Conservation (phyloP, 2,113 vertebrate genomes). For the Ceyx melanurus region DNA sequence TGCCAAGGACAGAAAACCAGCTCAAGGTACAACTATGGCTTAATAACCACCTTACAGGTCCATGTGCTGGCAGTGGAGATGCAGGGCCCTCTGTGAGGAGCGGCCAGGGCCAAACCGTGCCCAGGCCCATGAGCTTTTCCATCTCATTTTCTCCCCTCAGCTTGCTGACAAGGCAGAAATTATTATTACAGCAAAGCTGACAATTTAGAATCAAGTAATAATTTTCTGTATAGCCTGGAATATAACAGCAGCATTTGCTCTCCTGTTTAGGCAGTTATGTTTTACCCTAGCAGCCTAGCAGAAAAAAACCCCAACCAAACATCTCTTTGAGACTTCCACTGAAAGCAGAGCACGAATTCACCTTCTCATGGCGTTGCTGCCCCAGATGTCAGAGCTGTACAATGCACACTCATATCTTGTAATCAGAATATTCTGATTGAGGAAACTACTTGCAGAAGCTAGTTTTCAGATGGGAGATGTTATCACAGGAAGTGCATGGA, state of each 20-base stretch:
- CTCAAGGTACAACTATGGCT: neutral
- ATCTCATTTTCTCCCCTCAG: neutral
- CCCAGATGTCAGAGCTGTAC: neutral
- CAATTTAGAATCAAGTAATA: neutral
- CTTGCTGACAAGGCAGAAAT: neutral
- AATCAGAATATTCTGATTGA: neutral
- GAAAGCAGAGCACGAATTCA: neutral
- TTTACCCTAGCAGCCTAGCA: neutral
- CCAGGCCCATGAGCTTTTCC: fast-evolving
- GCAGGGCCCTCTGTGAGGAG: neutral
- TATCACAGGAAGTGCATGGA: neutral
- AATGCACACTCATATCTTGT: neutral
- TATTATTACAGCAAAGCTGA: neutral
- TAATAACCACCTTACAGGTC: fast-evolving
- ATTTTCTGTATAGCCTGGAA: neutral
- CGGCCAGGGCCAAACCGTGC: neutral
- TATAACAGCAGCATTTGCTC: neutral
- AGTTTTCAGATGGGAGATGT: neutral
- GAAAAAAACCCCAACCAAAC: too few species aligned
- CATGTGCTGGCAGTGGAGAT: fast-evolving
- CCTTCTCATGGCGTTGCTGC: neutral
- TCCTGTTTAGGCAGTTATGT: neutral
- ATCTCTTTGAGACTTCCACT: neutral
- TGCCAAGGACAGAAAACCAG: neutral
- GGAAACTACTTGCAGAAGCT: neutral